These are phyloP conservation scores for Ctenicera cuprea DNA, from an alignment of 2,888 invertebrate genomes.

Conservation along the genomic window DNA sequence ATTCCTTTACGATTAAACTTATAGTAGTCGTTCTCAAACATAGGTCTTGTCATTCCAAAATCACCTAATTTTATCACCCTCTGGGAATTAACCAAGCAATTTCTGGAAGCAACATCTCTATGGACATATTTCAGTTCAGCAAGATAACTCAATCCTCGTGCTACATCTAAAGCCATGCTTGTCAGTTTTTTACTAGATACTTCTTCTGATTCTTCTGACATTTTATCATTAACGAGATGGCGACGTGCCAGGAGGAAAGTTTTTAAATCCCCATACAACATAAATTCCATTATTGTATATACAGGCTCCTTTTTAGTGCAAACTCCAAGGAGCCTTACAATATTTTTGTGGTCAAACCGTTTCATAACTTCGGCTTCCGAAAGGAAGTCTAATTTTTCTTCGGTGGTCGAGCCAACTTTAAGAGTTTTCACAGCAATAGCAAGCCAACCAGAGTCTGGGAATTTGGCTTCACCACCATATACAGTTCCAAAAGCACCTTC, in stretches of 20 bases:
- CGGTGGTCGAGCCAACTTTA: constrained; percentile 87
- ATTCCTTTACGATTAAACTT: constrained; percentile 91
- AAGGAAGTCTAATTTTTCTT: constrained; percentile 93
- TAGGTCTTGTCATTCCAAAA: constrained; percentile 94
- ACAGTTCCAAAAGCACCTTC: constrained; percentile 96
- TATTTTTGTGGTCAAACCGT: constrained; percentile 91
- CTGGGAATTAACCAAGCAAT: constrained; percentile 82
- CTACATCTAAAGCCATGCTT: constrained; percentile 91
- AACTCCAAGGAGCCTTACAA: constrained; percentile 89
- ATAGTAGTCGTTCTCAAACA: constrained; percentile 93
- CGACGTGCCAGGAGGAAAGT: constrained; percentile 90
- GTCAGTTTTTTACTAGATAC: constrained; percentile 88
- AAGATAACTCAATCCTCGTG: constrained; percentile 89
- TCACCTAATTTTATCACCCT: constrained; percentile 89
- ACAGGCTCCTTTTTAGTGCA: constrained; percentile 92
- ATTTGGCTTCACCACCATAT: constrained; percentile 91
- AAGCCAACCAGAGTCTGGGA: constrained; percentile 82
- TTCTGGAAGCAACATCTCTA: constrained; percentile 87
- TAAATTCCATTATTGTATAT: constrained; percentile 95
- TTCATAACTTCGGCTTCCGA: constrained; percentile 97
- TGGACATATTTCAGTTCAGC: constrained; percentile 91
- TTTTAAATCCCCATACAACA: constrained; percentile 94
- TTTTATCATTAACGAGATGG: constrained; percentile 82
- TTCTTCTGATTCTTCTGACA: constrained; percentile 82
- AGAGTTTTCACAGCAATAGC: constrained; percentile 93